Conservation (phyloP, 2,888 invertebrate species). For the Callyntrura guangdongensis region DNA sequence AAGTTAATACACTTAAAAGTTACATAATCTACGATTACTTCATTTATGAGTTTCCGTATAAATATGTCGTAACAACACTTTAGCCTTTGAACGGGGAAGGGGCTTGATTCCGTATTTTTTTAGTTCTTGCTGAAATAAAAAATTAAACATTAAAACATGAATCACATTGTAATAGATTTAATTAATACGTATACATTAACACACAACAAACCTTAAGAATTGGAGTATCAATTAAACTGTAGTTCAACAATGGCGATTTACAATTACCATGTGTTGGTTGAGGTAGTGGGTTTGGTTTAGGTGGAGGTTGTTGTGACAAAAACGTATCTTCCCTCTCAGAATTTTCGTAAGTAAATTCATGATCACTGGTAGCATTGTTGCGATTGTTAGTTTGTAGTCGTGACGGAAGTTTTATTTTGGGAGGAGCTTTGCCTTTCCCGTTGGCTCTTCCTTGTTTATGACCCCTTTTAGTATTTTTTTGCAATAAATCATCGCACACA, state of each 20-base stretch:
- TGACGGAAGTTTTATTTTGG: slow-evolving; percentile 50
- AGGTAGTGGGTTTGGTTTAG: background rate
- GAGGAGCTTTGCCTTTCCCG: slow-evolving; percentile 35
- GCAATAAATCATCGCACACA: background rate
- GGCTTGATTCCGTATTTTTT: slow-evolving; percentile 88
- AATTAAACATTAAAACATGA: slow-evolving; percentile 33
- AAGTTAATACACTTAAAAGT: background rate
- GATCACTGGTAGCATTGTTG: background rate
- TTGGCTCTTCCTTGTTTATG: slow-evolving; percentile 7
- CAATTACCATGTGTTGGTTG: slow-evolving; percentile 82
- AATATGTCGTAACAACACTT: slow-evolving; percentile 87
- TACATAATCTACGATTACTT: slow-evolving; percentile 18
- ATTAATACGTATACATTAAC: too few species aligned
- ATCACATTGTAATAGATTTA: too few species aligned
- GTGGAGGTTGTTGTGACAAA: slow-evolving; percentile 6
- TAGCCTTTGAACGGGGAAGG: slow-evolving; percentile 87
- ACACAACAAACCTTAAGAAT: slow-evolving; percentile 87
- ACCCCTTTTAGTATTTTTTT: slow-evolving; percentile 30
- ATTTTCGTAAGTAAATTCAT: background rate
- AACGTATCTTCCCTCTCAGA: background rate
- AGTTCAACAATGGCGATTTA: slow-evolving; percentile 87
- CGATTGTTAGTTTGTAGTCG: background rate
- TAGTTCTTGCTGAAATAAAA: slow-evolving; percentile 87
- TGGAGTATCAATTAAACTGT: slow-evolving; percentile 87
- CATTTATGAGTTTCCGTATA: slow-evolving; percentile 87